Evolutionary conservation across 2,797 vertebrate genomes (phyloP), one percentile per base, ranked within the genome.

Genomic region (Sciurus carolinensis): DNA sequence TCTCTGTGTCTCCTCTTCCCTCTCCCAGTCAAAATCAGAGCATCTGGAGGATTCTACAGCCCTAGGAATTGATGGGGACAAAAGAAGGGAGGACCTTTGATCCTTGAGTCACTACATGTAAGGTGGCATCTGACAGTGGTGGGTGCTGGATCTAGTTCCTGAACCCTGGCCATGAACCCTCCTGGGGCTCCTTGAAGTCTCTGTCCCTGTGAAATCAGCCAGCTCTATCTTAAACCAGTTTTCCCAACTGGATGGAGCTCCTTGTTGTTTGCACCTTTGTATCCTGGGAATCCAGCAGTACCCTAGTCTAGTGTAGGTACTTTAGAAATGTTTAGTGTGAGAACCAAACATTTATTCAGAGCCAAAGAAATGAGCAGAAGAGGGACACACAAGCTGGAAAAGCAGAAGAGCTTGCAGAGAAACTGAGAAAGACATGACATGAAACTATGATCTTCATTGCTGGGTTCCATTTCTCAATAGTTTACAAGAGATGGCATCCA

Each of bases 61-160:
- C 50, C 44, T 36, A 24, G 33, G 76, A 50, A 42, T 12, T 36
- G 59, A 28, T 62, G 42, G 50, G 44, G 76, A 13, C 64, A 30
- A 44, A 85, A 69, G 26, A 81, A 59, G 26, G 12, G 39, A 28
- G 33, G 59, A 90, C 5, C 67, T 6, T 44, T 36, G 52, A 28
- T 72, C 12, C 71, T 28, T 4, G 54, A 79, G 47, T 73, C 87
- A 79, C 54, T 28, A 50, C 4, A 10, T 57, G 64, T 59, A 71
- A 66, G 44, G 42, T 1, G 2, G 42, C 30, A 24, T 28, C 17
- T 0, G n/a, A 24, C 9, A 24, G 15, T 10, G 4, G 5, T 1
- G 9, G 17, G 75, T 62, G 18, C 47, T 2, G 7, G 9, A 30
- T 75, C 71, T 28, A 24, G 15, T 8, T 4, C 30, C 57, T 18